These are phyloP conservation scores for Entomobrya proxima DNA, from an alignment of 2,888 invertebrate species.

Conservation along the genomic window DNA sequence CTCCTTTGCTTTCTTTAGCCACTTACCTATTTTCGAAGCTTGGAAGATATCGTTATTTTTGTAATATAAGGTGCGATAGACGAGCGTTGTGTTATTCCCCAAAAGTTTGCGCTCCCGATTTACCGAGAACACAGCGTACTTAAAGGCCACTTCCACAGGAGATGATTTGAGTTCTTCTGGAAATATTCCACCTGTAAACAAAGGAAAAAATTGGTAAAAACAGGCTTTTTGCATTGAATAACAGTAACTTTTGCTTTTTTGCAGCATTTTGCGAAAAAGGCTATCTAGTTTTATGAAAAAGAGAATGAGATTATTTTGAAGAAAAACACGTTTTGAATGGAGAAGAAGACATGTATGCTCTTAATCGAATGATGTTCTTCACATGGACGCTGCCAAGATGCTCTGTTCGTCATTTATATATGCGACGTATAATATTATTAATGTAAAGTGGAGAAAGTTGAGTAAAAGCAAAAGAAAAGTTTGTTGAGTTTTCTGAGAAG, in stretches of 20 bases:
- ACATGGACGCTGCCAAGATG: no score
- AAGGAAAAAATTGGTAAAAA: slow-evolving; percentile 56
- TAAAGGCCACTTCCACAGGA: slow-evolving; percentile 92
- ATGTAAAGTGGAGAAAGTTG: background rate
- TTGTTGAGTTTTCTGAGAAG: background rate
- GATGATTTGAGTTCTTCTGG: slow-evolving; percentile 92
- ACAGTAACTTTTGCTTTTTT: background rate
- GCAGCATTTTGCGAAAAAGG: no score
- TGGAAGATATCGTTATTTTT: slow-evolving; percentile 93
- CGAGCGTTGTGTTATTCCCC: slow-evolving; percentile 90
- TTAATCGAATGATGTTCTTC: no score
- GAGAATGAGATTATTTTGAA: no score
- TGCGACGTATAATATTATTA: no score
- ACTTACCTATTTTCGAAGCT: slow-evolving; percentile 91
- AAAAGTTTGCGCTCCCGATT: slow-evolving; percentile 91
- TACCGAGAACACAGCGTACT: slow-evolving; percentile 94
- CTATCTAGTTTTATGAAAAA: no score
- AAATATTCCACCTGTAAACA: slow-evolving; percentile 90
- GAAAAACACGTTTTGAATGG: no score
- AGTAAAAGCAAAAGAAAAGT: background rate
- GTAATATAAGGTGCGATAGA: slow-evolving; percentile 95
- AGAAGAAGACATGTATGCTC: no score
- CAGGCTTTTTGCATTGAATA: background rate
- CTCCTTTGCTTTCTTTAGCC: background rate
- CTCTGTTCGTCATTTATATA: no score